Evolutionary conservation across 2,888 invertebrate species (phyloP).

Genomic region (Dryomyza anilis): DNA sequence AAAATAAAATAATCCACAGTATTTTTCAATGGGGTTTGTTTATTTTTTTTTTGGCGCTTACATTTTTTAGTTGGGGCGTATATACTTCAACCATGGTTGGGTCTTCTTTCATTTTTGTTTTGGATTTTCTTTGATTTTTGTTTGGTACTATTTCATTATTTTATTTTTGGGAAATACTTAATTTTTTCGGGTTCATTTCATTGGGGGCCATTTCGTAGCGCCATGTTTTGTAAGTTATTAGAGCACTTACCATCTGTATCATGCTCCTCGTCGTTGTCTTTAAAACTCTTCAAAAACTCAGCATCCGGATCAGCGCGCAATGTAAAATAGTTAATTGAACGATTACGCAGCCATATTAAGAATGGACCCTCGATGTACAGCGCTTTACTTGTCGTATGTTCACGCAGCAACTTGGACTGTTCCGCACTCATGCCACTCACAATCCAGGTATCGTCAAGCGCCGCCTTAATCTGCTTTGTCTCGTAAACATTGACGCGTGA

Average conservation of each 20-base stretch:
- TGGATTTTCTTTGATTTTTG: no score
- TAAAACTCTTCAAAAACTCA: slow-evolving; percentile 54
- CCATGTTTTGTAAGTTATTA: no score
- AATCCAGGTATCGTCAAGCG: slow-evolving; percentile 89
- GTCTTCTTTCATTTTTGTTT: no score
- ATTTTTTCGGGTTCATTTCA: no score
- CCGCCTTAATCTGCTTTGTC: slow-evolving; percentile 72
- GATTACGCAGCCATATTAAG: slow-evolving; percentile 76
- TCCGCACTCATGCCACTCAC: slow-evolving; percentile 82
- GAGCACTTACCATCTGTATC: slow-evolving; percentile 73
- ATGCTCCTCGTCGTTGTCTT: slow-evolving; percentile 69
- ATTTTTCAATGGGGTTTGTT: no score
- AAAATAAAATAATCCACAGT: no score
- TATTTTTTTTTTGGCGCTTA: no score
- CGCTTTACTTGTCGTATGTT: slow-evolving; percentile 68
- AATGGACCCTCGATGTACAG: slow-evolving; percentile 87
- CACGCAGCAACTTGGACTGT: slow-evolving; percentile 73
- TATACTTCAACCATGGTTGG: neutral
- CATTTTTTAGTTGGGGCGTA: no score
- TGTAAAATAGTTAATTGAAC: slow-evolving; percentile 81
- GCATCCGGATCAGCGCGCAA: slow-evolving; percentile 73
- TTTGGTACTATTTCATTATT: no score
- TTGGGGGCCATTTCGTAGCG: no score
- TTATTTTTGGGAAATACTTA: no score
- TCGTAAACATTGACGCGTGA: slow-evolving; percentile 70